Conservation (phyloP, 2,888 invertebrate species). For the Pristionchus entomophagus region DNA sequence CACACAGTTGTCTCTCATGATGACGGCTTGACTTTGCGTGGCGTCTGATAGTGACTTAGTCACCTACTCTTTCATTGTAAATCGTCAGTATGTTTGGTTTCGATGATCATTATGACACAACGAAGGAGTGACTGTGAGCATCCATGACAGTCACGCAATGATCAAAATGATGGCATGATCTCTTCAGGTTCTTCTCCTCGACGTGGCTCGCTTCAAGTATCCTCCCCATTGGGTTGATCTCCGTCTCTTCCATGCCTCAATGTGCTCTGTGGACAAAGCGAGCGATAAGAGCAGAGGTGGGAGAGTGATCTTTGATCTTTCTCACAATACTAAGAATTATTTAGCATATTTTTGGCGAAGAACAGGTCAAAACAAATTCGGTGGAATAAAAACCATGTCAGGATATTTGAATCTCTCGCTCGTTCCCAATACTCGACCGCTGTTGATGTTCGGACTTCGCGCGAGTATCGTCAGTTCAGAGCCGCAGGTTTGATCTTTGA, state of each 20-base stretch:
- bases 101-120: no score
- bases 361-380: no score
- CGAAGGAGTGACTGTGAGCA: no score
- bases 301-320: not conserved
- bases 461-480: constrained; percentile 61
- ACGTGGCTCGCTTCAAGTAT: constrained; percentile 78
- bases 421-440: constrained; percentile 57
- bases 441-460: constrained; percentile 65
- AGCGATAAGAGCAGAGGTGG: constrained; percentile 65
- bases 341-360: no score
- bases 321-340: not conserved
- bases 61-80: no score
- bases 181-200: constrained; percentile 74
- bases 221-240: constrained; percentile 77
- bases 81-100: no score
- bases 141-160: not conserved
- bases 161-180: not conserved
- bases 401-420: constrained; percentile 55
- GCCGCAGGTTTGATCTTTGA: constrained; percentile 52
- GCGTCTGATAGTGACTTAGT: no score
- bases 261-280: constrained; percentile 74
- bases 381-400: no score
- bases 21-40: no score
- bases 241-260: constrained; percentile 74
- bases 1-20: no score